These are phyloP conservation scores for Aplodontia rufa DNA, from an alignment of 2,113 vertebrate species.

Conservation along the genomic window DNA sequence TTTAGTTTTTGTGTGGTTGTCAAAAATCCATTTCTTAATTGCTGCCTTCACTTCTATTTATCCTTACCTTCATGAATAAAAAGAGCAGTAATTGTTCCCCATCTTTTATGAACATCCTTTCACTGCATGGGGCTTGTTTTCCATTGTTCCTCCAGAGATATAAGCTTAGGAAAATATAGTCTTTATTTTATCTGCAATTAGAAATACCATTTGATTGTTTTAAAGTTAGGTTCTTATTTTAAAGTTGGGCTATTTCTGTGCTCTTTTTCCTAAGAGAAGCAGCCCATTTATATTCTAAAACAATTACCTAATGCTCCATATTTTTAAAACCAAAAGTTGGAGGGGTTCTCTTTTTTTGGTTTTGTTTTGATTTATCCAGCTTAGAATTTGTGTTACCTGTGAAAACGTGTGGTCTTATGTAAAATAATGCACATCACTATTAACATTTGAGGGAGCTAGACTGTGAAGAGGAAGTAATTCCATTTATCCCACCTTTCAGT, in stretches of 20 bases:
- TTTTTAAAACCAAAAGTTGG: conserved; percentile 18
- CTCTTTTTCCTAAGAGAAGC: neutral
- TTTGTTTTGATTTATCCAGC: neutral
- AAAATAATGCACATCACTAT: conserved; percentile 26
- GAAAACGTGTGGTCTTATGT: neutral
- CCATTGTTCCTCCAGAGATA: conserved; percentile 19
- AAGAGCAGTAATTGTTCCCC: neutral
- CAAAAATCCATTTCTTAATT: neutral
- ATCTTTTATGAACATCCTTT: neutral
- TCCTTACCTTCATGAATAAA: neutral
- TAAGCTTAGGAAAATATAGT: neutral
- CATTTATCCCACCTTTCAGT: neutral
- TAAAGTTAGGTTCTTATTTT: conserved; percentile 22
- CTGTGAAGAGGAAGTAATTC: neutral
- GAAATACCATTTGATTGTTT: neutral
- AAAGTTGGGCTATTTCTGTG: neutral
- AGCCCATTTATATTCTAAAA: neutral
- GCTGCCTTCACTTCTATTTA: neutral
- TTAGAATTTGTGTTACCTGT: conserved; percentile 42
- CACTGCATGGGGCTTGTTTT: neutral
- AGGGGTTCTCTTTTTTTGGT: neutral
- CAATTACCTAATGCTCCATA: neutral
- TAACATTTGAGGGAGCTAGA: conserved; percentile 11
- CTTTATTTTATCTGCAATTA: neutral
- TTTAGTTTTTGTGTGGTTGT: conserved; percentile 2